Conservation (phyloP, 2,888 invertebrate species). For the Cephus pulcher region DNA sequence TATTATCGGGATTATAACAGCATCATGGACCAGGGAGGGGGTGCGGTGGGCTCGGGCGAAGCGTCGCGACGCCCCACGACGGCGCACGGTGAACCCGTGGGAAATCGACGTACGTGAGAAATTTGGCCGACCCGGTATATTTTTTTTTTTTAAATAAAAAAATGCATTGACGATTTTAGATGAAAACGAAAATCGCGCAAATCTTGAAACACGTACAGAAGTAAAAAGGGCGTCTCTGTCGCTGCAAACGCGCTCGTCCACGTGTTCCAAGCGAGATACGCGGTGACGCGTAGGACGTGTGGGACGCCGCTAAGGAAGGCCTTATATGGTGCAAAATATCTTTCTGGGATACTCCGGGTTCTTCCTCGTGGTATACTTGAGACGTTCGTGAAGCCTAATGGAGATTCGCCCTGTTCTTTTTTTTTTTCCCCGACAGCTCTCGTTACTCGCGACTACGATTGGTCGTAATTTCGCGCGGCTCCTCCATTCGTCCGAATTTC, state of each 20-base stretch:
- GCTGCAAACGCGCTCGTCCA: too few relatives aligned
- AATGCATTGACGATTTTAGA: not conserved
- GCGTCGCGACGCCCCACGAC: not conserved
- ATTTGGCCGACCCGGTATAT: too few relatives aligned
- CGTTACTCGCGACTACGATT: not conserved
- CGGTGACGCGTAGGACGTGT: not conserved
- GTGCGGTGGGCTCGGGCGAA: not conserved
- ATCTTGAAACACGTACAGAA: too few relatives aligned
- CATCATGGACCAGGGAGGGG: not conserved
- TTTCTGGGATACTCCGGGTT: conserved; percentile 11
- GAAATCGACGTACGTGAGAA: too few relatives aligned
- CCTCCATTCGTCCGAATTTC: not conserved
- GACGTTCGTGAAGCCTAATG: not conserved
- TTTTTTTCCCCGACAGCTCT: not conserved
- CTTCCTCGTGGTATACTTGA: not conserved
- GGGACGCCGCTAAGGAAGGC: conserved; percentile 47
- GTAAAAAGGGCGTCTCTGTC: too few relatives aligned
- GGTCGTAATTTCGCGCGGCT: not conserved
- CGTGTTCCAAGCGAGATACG: too few relatives aligned
- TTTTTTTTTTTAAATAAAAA: not conserved
- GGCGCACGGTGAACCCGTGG: not conserved
- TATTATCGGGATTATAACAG: too few relatives aligned
- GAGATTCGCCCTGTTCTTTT: not conserved
- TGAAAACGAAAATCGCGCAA: too few relatives aligned
- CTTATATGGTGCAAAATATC: conserved; percentile 51